Evolutionary conservation across 2,888 invertebrate genomes (phyloP).

Genomic region (Erpobdella octoculata): DNA sequence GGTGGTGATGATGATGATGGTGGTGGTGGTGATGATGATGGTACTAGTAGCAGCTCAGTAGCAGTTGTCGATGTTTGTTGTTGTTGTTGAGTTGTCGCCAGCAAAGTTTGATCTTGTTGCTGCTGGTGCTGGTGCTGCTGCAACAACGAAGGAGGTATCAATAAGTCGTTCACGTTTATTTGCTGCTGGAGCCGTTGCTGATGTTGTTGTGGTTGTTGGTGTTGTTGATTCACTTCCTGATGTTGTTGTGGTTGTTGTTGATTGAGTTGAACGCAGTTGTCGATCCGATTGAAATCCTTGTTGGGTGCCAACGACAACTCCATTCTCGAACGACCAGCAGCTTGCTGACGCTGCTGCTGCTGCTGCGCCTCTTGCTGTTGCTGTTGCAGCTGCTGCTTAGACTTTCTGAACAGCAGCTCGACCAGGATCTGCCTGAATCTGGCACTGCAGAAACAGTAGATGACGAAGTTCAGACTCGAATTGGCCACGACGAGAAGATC

Average conservation of each 20-base stretch:
- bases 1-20: too few relatives aligned
- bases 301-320: neutral
- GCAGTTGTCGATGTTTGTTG: too few relatives aligned
- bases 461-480: constrained; percentile 39
- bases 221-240: neutral
- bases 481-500: constrained; percentile 39
- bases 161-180: too few relatives aligned
- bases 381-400: neutral
- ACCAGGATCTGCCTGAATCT: constrained; percentile 37
- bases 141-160: too few relatives aligned
- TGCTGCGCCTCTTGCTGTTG: neutral
- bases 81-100: too few relatives aligned
- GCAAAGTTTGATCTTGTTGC: too few relatives aligned
- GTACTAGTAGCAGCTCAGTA: too few relatives aligned
- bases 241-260: neutral
- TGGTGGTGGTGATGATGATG: too few relatives aligned
- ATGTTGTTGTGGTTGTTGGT: neutral
- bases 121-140: too few relatives aligned
- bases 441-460: constrained; percentile 39
- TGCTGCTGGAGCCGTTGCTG: neutral
- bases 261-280: neutral
- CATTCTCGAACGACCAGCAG: neutral
- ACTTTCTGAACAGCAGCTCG: constrained; percentile 31
- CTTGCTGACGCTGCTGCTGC: neutral
- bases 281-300: neutral